Evolutionary conservation across 2,888 invertebrate species (phyloP), one percentile per base, ranked within the genome.

Genomic region (Leuctra nigra): DNA sequence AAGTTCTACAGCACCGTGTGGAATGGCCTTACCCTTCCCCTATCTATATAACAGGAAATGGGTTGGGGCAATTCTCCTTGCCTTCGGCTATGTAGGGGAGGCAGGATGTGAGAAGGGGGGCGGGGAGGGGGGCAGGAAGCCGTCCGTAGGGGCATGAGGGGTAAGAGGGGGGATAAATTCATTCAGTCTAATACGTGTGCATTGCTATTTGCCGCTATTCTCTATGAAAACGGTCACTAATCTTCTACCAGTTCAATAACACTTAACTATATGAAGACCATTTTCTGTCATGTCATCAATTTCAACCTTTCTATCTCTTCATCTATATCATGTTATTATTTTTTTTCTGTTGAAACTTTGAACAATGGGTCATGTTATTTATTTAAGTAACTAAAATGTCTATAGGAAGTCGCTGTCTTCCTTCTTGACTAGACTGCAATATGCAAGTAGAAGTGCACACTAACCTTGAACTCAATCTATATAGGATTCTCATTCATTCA

Each of bases 11-110:
- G 18, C 50, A 16, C 22, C 50, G 50, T 50, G 50, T 50, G 35
- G 4, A 33, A 16, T 50, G 33, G 16, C 52, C 54, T 46, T 39
- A 29, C 53, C 57, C 55, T 59, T 61, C 60, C 61, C 55, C 60
- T n/a, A 11, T 14, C 55, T 20, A 23, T 44, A 25, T 39, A 54
- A 59, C 62, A 61, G 63, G 64, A 62, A 63, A 63, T 62, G 61
- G 63, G 61, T 62, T 61, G 62, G 57, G 60, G 53, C 44, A 53
- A 36, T 79, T 78, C 77, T 80, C 81, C 81, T 18, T 41, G 18
- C 53, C 14, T 14, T 36, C 25, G 29, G 55, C 46, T 46, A 9
- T 48, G 53, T 36, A 57, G 57, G 59, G 54, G 59, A 50, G 59
- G 53, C 59, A 59, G 59, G 59, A 59, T 59, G 59, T 59, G 50